phyloP scores from a whole-genome alignment of 1,140 invertebrate species.

The Drosophila kanapiae region DNA sequence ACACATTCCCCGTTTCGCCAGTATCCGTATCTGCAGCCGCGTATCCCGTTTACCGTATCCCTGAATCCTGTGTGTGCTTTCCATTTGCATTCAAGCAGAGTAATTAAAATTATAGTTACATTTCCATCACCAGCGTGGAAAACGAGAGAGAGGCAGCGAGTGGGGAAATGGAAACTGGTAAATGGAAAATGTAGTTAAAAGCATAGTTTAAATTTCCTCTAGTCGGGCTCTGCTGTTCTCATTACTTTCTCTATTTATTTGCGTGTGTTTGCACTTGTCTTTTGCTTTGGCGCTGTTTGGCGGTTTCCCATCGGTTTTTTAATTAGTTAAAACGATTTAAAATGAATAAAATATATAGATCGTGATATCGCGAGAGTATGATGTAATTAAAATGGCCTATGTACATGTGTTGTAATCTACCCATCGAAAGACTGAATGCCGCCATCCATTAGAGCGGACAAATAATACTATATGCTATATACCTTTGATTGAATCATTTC shows the following conservation, averaged over 20 bases:
- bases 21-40: constrained; percentile 26
- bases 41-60: constrained; percentile 2
- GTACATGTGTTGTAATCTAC: constrained; percentile 25
- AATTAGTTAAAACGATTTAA: constrained; percentile 79
- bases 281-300: constrained; percentile 50
- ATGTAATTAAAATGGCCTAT: constrained; percentile 62
- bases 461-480: constrained; percentile 29
- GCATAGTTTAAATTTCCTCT: constrained; percentile 65
- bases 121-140: constrained; percentile 44
- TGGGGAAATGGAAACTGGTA: constrained; percentile 14
- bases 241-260: constrained; percentile 34
- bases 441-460: constrained; percentile 37
- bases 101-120: constrained; percentile 81
- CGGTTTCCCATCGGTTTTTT: constrained; percentile 73
- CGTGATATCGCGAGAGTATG: constrained; percentile 35
- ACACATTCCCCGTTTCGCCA: constrained; percentile 13
- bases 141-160: constrained; percentile 9
- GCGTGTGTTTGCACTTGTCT: constrained; percentile 51
- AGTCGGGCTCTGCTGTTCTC: constrained; percentile 12
- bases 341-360: constrained; percentile 57
- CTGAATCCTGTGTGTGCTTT: constrained; percentile 29
- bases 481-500: constrained; percentile 40
- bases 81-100: constrained; percentile 60
- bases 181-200: constrained; percentile 54
- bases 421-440: constrained; percentile 2